Evolutionary conservation across 2,797 vertebrate genomes (phyloP), one percentile per base, ranked within the genome.

Genomic region (Clarias pachynema): DNA sequence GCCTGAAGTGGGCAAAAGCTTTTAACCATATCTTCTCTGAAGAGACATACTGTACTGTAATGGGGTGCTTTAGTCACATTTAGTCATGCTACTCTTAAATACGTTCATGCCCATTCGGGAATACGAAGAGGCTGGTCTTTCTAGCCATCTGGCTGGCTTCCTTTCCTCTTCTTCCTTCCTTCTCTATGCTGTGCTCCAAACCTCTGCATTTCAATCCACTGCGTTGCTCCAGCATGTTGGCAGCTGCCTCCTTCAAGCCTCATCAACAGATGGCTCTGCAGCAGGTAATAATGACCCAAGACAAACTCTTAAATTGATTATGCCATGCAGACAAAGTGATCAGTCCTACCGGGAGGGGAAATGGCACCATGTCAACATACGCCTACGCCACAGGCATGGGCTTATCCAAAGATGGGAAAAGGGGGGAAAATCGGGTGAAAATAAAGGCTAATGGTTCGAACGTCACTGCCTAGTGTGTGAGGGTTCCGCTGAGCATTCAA

Each of bases 251-350:
- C 90, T 90, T 89, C 91, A 93, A 89, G 85, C 87, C 89, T 84
- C 79, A 91, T 85, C 94, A 96, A 92, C 96, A 97, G 96, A 97
- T 97, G 96, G 95, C 92, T 86, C 87, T 96, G 92, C 94, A 96
- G 96, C 95, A 96, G 96, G 96, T 96, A 95, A 96, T 96, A 95
- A 96, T 96, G 94, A 94, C 94, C 94, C 91, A 93, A 94, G 93
- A 95, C 94, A 94, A 95, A 94, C 93, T 94, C 92, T 92, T 91
- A 93, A 94, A 94, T 95, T 94, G 93, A 95, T 94, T 94, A 94
- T 91, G 93, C 89, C 92, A 92, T 84, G 90, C 88, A 91, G 89
- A 92, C 90, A 92, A 91, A 92, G 89, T 53, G 86, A 89, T 88
- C 84, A 89, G 77, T 81, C 90, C 84, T 85, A 89, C 82, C 5